Conservation (phyloP, 2,797 vertebrate species). For the Oreochromis mossambicus region DNA sequence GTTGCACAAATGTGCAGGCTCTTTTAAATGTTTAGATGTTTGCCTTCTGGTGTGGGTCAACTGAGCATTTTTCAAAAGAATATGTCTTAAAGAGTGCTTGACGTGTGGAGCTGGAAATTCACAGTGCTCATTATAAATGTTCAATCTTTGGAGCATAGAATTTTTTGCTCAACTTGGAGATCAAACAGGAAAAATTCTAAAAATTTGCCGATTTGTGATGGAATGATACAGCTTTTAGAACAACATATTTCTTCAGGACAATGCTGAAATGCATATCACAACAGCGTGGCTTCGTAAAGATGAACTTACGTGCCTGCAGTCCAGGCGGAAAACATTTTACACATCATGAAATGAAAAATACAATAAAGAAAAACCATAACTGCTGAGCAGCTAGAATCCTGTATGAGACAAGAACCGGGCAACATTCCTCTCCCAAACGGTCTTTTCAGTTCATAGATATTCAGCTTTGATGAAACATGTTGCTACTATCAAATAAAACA, state of each 20-base stretch:
- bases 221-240: not conserved
- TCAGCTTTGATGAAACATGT: no score
- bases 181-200: not conserved
- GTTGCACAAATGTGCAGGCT: not conserved
- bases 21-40: not conserved
- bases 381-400: no score
- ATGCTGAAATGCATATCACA: not conserved
- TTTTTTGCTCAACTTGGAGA: not conserved
- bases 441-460: no score
- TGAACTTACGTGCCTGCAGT: not conserved
- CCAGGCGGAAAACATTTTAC: not conserved
- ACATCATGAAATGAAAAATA: not conserved
- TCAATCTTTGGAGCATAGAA: not conserved
- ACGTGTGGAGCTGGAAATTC: not conserved
- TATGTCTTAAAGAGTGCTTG: not conserved
- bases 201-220: rapidly evolving
- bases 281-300: not conserved
- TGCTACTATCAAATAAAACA: not conserved
- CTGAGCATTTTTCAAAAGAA: not conserved
- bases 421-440: no score
- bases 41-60: not conserved
- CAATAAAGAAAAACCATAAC: not conserved
- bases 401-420: no score
- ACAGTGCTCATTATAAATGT: not conserved
- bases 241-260: not conserved